Evolutionary conservation across 2,888 invertebrate genomes (phyloP), one percentile per base, ranked within the genome.

Genomic region (Mechanitis messenoides): DNA sequence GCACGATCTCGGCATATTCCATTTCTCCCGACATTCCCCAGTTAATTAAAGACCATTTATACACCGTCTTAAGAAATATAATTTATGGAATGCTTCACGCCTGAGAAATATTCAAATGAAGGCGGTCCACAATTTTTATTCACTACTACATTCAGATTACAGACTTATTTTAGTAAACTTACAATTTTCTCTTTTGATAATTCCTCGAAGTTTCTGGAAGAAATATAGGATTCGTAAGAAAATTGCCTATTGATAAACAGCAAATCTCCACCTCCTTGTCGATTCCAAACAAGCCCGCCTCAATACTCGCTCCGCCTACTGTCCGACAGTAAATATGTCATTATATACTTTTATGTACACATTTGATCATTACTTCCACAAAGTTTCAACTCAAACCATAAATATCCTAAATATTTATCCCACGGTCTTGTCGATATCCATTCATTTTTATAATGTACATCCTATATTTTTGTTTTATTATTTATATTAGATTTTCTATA

Each of bases 31-130:
- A 80, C 85, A 87, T 87, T 87, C 85, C 83, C 79, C 78, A 85
- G 85, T 87, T 88, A 88, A 88, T 88, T 88, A 86, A 87, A 87
- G 82, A 80, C 85, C 85, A 86, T 86, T 87, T 87, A 84, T 86
- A 85, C 80, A 84, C 81, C 84, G 85, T 85, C 85, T 85, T 77
- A 78, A 75, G 77, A 82, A 83, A 83, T 85, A 85, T 84, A 82
- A 87, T 85, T 87, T 85, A 83, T 83, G 77, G 80, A 84, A 84
- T 78, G 79, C 81, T 77, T 66, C 74, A 70, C 72, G 69, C 74
- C 78, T 75, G 70, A 69, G 68, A 77, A 81, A 80, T 81, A 78
- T 80, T 81, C 74, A 74, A 74, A 74, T 74, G 75, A 75, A 71
- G 63, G 54, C 45, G 47, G 46, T 50, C 63, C 67, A 66, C 42